These are phyloP conservation scores for Trissolcus japonicus DNA, from an alignment of 2,888 invertebrate genomes.

Conservation along the genomic window DNA sequence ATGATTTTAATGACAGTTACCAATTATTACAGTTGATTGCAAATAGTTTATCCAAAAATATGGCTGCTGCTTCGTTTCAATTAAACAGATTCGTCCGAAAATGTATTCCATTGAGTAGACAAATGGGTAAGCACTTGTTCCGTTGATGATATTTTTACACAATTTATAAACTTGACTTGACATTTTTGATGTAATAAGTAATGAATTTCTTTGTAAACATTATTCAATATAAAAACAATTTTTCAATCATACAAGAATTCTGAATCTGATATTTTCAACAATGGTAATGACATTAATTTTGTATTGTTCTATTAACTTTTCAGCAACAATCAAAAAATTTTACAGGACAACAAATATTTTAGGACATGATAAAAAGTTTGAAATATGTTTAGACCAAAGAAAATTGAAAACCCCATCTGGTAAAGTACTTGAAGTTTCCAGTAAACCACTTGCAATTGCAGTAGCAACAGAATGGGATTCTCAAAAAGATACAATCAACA, in stretches of 20 bases:
- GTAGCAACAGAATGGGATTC: conserved; percentile 96
- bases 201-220: conserved; percentile 2
- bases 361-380: conserved; percentile 84
- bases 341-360: conserved; percentile 85
- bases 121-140: conserved; percentile 6
- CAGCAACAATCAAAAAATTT: conserved; percentile 82
- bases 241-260: neutral
- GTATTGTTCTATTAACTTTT: conserved; percentile 49
- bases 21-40: neutral
- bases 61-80: neutral
- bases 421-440: conserved; percentile 84
- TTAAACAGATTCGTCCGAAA: neutral
- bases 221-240: neutral
- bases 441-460: conserved; percentile 92
- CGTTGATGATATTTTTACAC: neutral
- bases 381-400: conserved; percentile 91
- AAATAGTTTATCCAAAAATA: neutral
- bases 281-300: neutral
- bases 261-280: no score
- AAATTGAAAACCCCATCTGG: conserved; percentile 95
- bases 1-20: neutral
- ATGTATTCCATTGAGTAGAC: conserved; percentile 7
- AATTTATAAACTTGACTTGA: neutral
- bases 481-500: conserved; percentile 86
- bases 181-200: neutral